Conservation (phyloP, 2,888 invertebrate genomes). For the Acronicta leporina region DNA sequence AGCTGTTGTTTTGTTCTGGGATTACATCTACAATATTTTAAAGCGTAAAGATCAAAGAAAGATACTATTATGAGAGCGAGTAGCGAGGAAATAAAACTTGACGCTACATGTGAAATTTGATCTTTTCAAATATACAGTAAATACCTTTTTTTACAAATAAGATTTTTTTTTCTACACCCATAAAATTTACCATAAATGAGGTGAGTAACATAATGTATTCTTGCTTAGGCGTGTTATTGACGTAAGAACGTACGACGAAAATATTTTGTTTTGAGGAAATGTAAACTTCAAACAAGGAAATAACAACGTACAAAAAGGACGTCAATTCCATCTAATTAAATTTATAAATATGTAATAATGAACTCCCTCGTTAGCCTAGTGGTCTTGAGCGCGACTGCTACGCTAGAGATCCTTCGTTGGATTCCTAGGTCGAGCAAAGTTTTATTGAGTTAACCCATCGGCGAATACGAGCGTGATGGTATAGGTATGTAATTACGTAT, state of each 20-base stretch:
- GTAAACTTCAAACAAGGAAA: conserved; percentile 29
- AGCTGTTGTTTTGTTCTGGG: background rate
- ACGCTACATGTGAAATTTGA: too few relatives aligned
- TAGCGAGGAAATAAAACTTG: too few relatives aligned
- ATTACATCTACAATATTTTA: background rate
- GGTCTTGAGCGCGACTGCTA: too few relatives aligned
- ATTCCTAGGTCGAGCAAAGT: too few relatives aligned
- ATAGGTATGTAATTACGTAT: too few relatives aligned
- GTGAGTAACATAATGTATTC: background rate
- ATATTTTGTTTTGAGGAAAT: conserved; percentile 19
- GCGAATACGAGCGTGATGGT: too few relatives aligned
- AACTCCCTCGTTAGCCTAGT: too few relatives aligned
- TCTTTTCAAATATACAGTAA: too few relatives aligned
- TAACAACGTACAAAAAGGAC: conserved; percentile 11
- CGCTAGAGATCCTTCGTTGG: too few relatives aligned
- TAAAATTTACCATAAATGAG: background rate
- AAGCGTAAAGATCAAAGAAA: background rate
- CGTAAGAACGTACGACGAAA: conserved; percentile 14
- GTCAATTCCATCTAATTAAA: conserved; percentile 17
- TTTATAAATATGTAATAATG: background rate
- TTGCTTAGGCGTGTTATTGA: background rate
- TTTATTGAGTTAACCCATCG: too few relatives aligned
- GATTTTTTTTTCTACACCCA: background rate
- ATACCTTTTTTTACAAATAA: background rate
- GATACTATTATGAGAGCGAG: too few relatives aligned